Evolutionary conservation across 2,113 vertebrate species (phyloP), one percentile per base, ranked within the genome.

Genomic region (Ctenomys sociabilis): DNA sequence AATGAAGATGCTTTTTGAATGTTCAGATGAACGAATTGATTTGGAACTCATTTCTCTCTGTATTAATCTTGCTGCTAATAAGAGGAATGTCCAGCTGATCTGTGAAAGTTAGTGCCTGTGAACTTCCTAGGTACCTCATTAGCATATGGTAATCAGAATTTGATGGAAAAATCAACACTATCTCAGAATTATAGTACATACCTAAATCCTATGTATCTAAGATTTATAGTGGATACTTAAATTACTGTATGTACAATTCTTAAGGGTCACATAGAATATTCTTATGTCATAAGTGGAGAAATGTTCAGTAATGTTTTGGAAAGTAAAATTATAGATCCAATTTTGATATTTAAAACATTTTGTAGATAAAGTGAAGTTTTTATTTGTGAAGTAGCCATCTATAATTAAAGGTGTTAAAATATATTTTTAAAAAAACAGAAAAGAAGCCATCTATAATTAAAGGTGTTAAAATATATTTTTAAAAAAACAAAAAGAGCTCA

Each of bases 11-110:
- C 96, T 99, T 95, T 99, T 99, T 96, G 99, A 99, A 73, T 99
- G 98, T 64, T 98, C 98, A 0, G 99, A 99, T 96, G 99, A 99
- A 49, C 97, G 98, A 78, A 98, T 99, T 96, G 99, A 99, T n/a
- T 97, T 99, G 49, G 99, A 99, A 96, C 98, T 99, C 92, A 99
- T 99, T 98, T 99, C 99, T 90, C 99, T 99, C 98, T 99, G 99
- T 98, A 99, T 99, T 98, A 99, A 99, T 97, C 98, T 99, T 97
- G 99, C 99, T 96, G 99, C 99, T 88, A 99, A 99, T 97, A 99
- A 99, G 97, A 99, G 98, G 97, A 99, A 99, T 14, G 99, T 99
- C 5, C 99, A 99, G 85, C 98, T 99, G 68, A 99, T 99, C 96
- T 99, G 99, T 98, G 99, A 99, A 99, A 99, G 99, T 99, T 96